These are phyloP conservation scores for Microplitis manilae DNA, from an alignment of 2,888 invertebrate genomes.

Conservation along the genomic window DNA sequence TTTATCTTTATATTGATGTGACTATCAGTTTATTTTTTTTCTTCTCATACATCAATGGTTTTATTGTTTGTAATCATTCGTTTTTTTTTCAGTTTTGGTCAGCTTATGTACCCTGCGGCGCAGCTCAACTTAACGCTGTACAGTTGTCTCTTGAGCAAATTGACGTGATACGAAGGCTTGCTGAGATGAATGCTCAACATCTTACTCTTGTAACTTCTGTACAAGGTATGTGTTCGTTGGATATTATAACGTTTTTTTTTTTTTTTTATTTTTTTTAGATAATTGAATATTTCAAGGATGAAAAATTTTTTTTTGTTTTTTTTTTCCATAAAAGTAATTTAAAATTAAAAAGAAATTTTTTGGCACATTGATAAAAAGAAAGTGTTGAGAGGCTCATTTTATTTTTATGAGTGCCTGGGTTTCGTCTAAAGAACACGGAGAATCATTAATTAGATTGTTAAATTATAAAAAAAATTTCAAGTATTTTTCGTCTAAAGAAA, in stretches of 20 bases:
- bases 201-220: conserved; percentile 80
- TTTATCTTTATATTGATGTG: background rate
- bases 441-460: background rate
- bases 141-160: conserved; percentile 89
- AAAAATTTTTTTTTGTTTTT: too few relatives aligned
- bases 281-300: too few relatives aligned
- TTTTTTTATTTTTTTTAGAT: too few relatives aligned
- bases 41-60: background rate
- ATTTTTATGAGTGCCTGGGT: background rate
- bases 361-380: background rate
- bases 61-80: conserved; percentile 3
- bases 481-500: background rate
- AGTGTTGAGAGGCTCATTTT: background rate
- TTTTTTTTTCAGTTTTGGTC: conserved; percentile 84
- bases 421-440: background rate
- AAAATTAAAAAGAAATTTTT: background rate
- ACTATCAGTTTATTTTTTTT: conserved; percentile 1
- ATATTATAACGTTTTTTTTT: too few relatives aligned
- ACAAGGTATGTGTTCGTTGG: conserved; percentile 66
- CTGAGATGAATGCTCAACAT: conserved; percentile 83
- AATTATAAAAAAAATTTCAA: background rate
- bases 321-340: background rate
- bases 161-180: conserved; percentile 84
- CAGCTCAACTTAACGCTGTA: conserved; percentile 87
- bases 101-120: conserved; percentile 89